Conservation (phyloP, 2,113 vertebrate species). For the Gymnobelideus leadbeateri region DNA sequence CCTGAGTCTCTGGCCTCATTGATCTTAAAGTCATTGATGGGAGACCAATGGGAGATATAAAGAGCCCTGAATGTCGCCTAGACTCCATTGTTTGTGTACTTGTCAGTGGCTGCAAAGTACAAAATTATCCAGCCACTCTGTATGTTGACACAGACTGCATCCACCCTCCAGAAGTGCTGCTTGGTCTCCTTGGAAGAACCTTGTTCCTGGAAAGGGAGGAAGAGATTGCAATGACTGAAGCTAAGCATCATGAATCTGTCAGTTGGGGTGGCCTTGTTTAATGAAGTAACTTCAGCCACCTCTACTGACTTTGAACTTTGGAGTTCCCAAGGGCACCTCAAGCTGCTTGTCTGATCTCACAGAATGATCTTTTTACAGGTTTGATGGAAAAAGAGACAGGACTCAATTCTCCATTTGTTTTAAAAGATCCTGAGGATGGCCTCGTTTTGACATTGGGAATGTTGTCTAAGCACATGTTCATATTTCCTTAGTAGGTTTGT, state of each 20-base stretch:
- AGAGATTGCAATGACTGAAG: slow-evolving; percentile 43
- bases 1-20: slow-evolving; percentile 93
- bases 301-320: background rate
- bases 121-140: slow-evolving; percentile 92
- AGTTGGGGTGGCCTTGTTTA: slow-evolving; percentile 68
- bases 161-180: slow-evolving; percentile 89
- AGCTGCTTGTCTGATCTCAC: slow-evolving; percentile 22
- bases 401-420: background rate
- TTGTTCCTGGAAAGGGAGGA: slow-evolving; percentile 44
- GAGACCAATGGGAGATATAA: slow-evolving; percentile 88
- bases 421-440: background rate
- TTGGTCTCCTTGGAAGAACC: slow-evolving; percentile 77
- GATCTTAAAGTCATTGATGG: slow-evolving; percentile 92
- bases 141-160: slow-evolving; percentile 87
- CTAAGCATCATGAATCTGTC: slow-evolving; percentile 79
- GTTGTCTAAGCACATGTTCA: background rate
- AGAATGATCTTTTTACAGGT: background rate
- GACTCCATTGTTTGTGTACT: slow-evolving; percentile 95
- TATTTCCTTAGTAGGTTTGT: slow-evolving; percentile 4
- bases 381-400: background rate
- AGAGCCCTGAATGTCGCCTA: slow-evolving; percentile 88
- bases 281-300: slow-evolving; percentile 58
- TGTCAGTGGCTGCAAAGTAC: slow-evolving; percentile 91
- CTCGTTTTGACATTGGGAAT: slow-evolving; percentile 81
- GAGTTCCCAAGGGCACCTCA: background rate